Evolutionary conservation across 1,140 invertebrate genomes (phyloP).

Genomic region (Musca domestica): DNA sequence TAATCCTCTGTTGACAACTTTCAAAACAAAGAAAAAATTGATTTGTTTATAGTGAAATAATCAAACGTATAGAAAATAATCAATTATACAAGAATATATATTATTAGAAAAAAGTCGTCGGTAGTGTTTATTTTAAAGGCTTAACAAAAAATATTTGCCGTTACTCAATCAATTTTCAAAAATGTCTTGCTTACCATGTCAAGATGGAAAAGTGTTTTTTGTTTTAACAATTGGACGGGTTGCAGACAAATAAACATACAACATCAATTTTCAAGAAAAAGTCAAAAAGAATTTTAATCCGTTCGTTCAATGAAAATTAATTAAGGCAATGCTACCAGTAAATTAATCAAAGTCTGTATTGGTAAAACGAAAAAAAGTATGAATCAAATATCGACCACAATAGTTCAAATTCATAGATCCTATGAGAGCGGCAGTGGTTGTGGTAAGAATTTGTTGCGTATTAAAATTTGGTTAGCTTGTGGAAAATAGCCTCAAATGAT

Average conservation of each 20-base stretch:
- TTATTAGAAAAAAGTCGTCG: not conserved
- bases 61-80: slow-evolving; percentile 8
- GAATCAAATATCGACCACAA: too few relatives aligned
- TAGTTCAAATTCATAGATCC: too few relatives aligned
- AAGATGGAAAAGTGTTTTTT: not conserved
- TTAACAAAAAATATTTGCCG: not conserved
- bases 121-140: not conserved
- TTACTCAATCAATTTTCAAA: slow-evolving; percentile 10
- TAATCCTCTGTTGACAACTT: slow-evolving; percentile 2
- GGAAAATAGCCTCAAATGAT: slow-evolving; percentile 4
- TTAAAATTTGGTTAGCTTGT: not conserved
- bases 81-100: not conserved
- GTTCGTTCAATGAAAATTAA: not conserved
- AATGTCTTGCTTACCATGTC: not conserved
- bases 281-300: not conserved
- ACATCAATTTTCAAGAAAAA: slow-evolving; percentile 2
- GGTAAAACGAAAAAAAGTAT: too few relatives aligned
- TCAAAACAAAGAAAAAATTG: not conserved
- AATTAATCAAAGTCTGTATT: too few relatives aligned
- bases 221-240: too few relatives aligned
- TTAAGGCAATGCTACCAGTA: not conserved
- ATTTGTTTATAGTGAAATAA: slow-evolving; percentile 5
- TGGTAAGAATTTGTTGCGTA: too few relatives aligned
- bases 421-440: too few relatives aligned
- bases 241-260: not conserved